These are phyloP conservation scores for Desmophyllum pertusum DNA, from an alignment of 92 coral and sea anemone species.

Conservation along the genomic window DNA sequence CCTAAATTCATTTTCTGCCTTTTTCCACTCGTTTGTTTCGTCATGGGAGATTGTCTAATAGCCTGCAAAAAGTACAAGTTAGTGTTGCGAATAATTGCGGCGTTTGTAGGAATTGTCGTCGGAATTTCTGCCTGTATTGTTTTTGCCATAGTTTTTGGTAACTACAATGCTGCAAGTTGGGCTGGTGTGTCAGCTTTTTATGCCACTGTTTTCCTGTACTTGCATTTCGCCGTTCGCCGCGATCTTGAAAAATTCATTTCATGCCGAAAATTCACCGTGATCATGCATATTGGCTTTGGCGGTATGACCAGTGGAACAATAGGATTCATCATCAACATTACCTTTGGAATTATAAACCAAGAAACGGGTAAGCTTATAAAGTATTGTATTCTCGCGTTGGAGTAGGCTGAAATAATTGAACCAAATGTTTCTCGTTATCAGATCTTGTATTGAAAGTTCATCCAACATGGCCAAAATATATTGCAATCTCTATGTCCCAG, in stretches of 20 bases:
- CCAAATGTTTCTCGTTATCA: too few species aligned
- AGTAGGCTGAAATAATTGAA: too few species aligned
- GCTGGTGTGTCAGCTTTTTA: conserved; percentile 77
- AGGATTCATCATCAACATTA: conserved; percentile 60
- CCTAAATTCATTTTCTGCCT: too few species aligned
- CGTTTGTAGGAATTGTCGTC: conserved; percentile 65
- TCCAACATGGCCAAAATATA: too few species aligned
- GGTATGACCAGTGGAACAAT: conserved; percentile 66
- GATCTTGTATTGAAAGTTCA: too few species aligned
- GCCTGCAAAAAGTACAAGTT: conserved; percentile 39
- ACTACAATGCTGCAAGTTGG: conserved; percentile 73
- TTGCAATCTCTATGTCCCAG: too few species aligned
- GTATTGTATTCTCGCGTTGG: too few species aligned
- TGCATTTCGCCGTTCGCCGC: conserved; percentile 68
- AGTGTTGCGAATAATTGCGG: conserved; percentile 56
- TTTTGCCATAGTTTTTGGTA: conserved; percentile 67
- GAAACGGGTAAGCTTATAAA: conserved; percentile 76
- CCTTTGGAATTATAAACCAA: conserved; percentile 52
- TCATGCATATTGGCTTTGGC: conserved; percentile 54
- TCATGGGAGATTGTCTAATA: conserved; percentile 8
- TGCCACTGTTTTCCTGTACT: conserved; percentile 67
- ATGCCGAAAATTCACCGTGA: conserved; percentile 38
- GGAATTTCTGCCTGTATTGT: conserved; percentile 70
- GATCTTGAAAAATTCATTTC: conserved; percentile 60
- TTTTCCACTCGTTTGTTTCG: neutral